Conservation (phyloP, 2,888 invertebrate genomes). For the Heliconius hortense region DNA sequence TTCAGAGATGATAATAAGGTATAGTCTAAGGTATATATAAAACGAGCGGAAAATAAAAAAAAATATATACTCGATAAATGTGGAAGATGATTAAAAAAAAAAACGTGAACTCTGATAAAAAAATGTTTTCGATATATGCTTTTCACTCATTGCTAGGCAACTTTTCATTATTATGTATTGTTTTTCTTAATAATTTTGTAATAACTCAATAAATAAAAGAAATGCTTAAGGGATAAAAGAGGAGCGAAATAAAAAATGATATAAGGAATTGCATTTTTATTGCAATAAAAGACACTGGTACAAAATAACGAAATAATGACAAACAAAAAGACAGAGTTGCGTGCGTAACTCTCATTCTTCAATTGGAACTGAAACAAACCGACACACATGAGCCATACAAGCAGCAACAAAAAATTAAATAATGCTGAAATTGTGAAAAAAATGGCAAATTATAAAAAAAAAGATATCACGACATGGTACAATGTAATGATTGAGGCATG, state of each 20-base stretch:
- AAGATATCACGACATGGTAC: too few relatives aligned
- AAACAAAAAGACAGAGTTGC: conserved; percentile 24
- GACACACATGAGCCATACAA: conserved; percentile 39
- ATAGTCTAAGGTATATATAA: background rate
- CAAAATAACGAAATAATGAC: conserved; percentile 25
- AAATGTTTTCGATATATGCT: too few relatives aligned
- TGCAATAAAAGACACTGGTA: conserved; percentile 33
- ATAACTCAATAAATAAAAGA: background rate
- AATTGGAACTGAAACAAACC: conserved; percentile 48
- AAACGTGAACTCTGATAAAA: too few relatives aligned
- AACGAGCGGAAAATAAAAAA: background rate
- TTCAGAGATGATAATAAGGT: too few relatives aligned
- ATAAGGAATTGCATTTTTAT: conserved; percentile 36
- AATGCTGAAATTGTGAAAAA: too few relatives aligned
- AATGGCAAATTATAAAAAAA: too few relatives aligned
- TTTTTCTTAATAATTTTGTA: background rate
- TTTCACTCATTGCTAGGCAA: too few relatives aligned
- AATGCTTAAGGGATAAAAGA: conserved; percentile 50
- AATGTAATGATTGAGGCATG: too few relatives aligned
- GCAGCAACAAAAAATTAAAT: conserved; percentile 27
- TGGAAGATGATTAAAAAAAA: too few relatives aligned
- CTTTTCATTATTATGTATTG: background rate
- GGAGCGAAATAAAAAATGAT: conserved; percentile 39
- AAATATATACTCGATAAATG: too few relatives aligned
- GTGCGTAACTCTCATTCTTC: conserved; percentile 42